A percentile compares a stretch with the other conserved stretches of the same genome.
Evolutionary conservation across 2,888 invertebrate genomes (phyloP).

Genomic region (Drosophila lacicola): DNA sequence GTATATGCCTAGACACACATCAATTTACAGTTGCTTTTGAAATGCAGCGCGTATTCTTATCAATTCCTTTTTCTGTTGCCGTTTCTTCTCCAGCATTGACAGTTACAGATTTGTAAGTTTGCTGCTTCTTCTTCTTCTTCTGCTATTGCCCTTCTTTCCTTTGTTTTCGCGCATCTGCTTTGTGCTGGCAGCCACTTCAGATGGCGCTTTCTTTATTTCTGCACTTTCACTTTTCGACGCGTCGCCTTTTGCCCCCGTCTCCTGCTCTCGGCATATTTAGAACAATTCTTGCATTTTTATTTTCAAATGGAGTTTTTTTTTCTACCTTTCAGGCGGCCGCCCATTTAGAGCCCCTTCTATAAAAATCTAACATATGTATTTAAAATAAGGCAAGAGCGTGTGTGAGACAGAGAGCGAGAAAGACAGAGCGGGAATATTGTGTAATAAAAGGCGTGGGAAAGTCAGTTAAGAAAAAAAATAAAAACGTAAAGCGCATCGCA

Average conservation of each 20-base stretch:
- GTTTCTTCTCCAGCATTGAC: conserved; percentile 1
- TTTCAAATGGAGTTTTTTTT: conserved; percentile 25
- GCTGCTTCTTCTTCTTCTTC: neutral
- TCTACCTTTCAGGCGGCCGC: neutral
- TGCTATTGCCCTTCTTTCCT: neutral
- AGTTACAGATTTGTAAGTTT: neutral
- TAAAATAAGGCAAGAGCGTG: conserved; percentile 23
- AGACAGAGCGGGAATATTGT: conserved; percentile 15
- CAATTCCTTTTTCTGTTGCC: conserved; percentile 6
- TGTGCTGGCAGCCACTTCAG: conserved; percentile 11
- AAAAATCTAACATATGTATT: conserved; percentile 5
- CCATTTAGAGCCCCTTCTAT: no score
- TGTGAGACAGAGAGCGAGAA: neutral
- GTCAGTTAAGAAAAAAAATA: conserved; percentile 49
- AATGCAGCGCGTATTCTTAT: neutral
- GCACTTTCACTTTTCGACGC: conserved; percentile 66
- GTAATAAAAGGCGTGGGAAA: conserved; percentile 55
- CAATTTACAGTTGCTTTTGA: neutral
- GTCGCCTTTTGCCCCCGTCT: conserved; percentile 11
- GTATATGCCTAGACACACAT: neutral
- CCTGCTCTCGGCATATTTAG: conserved; percentile 55
- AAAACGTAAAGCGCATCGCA: conserved; percentile 42
- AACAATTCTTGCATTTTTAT: conserved; percentile 71
- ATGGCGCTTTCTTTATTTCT: conserved; percentile 23
- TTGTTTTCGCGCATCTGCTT: conserved; percentile 9